A percentile compares a stretch with the other conserved stretches of the same genome.
Conservation (phyloP, 2,888 invertebrate species). For the Pterostichus niger region DNA sequence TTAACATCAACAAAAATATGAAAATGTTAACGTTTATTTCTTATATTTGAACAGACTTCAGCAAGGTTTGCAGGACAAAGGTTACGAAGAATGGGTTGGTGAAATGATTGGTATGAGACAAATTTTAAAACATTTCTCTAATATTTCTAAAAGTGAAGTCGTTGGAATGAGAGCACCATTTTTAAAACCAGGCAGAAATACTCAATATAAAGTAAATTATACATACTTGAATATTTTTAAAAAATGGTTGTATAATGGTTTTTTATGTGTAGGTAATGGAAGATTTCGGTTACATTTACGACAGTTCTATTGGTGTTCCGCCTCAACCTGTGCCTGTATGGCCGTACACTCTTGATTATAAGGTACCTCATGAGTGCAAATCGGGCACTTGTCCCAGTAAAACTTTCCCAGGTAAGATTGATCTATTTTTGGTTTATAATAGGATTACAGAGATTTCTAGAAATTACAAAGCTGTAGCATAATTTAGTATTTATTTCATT, state of each 20-base stretch:
- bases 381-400: slow-evolving; percentile 94
- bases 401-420: slow-evolving; percentile 87
- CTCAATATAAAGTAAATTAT: slow-evolving; percentile 89
- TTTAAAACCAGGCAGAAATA: slow-evolving; percentile 94
- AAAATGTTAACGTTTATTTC: neutral
- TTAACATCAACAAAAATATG: neutral
- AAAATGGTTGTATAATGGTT: neutral
- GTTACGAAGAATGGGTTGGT: slow-evolving; percentile 95
- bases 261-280: slow-evolving; percentile 85
- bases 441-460: no score
- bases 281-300: slow-evolving; percentile 95
- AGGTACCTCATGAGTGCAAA: slow-evolving; percentile 95
- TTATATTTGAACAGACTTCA: slow-evolving; percentile 79
- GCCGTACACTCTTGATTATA: slow-evolving; percentile 97
- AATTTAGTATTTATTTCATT: no score
- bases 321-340: slow-evolving; percentile 90
- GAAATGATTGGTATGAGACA: slow-evolving; percentile 97
- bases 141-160: slow-evolving; percentile 89
- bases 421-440: neutral
- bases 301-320: slow-evolving; percentile 94
- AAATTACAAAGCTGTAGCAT: no score
- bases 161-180: slow-evolving; percentile 94
- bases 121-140: slow-evolving; percentile 89
- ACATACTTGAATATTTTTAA: neutral
- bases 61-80: slow-evolving; percentile 92